Evolutionary conservation across 2,888 invertebrate genomes (phyloP), one percentile per base, ranked within the genome.

Genomic region (Empis livida): DNA sequence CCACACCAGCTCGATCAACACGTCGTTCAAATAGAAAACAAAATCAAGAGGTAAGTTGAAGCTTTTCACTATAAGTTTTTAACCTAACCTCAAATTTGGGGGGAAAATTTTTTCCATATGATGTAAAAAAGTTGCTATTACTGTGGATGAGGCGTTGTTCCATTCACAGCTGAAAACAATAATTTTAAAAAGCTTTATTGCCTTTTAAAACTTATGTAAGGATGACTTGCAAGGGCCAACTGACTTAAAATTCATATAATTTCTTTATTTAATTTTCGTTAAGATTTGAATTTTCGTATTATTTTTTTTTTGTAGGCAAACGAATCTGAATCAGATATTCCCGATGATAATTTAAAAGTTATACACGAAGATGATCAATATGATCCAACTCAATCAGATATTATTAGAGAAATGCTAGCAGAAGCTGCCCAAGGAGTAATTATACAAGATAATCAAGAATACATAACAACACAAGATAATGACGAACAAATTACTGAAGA

Each of bases 201-300:
- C 63, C 42, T 56, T 51, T 40, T 31, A 50, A 51, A 55, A 17
- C 20, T 17, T 42, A 20, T 23, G 20, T 20, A 43, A 53, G 62
- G 68, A 69, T 63, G 64, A 55, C 53, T 54, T 61, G 68, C 68
- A 70, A 65, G 70, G 69, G 68, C 67, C 68, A 68, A 63, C 67
- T 68, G 69, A 70, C 6, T 20, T 27, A 27, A 27, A 27, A 27
- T 27, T 27, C 5, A 27, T 4, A 27, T 8, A 6, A 8, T 27
- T 27, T 27, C 23, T 9, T 8, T 27, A 8, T 27, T 27, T 8
- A 27, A 27, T 53, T 48, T 51, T 49, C 37, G 43, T 38, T 47
- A 48, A 49, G 40, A 27, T 23, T 15, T n/a, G n/a, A 20, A 13
- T 14, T 46, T 10, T 42, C n/a, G 4, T 5, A 20, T 20, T 5